Evolutionary conservation across 2,797 vertebrate genomes (phyloP).

Genomic region (Sebastes steindachneri): DNA sequence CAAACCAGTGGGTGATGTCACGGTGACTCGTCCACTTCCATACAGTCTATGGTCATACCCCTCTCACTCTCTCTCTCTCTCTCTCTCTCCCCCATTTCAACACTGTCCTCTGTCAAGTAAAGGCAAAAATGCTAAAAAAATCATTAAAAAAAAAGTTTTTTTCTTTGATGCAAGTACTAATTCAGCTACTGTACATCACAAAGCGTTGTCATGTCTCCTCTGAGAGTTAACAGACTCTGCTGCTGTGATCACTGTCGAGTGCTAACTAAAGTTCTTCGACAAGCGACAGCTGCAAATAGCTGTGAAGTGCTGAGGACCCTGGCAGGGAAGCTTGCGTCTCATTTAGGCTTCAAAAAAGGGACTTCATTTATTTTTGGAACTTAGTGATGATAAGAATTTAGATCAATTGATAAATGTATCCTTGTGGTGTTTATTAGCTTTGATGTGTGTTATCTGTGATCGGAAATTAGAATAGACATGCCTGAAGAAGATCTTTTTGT

Average conservation of each 20-base stretch:
- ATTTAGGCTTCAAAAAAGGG: constrained; percentile 17
- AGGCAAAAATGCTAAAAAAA: not conserved
- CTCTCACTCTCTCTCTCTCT: not conserved
- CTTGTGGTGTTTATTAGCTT: constrained; percentile 6
- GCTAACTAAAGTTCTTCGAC: constrained; percentile 9
- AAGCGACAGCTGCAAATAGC: constrained; percentile 17
- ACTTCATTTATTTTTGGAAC: constrained; percentile 28
- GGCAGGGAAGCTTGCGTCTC: constrained; percentile 11
- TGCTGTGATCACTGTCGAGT: constrained; percentile 26
- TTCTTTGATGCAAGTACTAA: not conserved
- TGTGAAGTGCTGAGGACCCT: constrained; percentile 13
- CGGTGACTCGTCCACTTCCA: no score
- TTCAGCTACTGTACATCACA: not conserved
- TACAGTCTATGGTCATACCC: no score
- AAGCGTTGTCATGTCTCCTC: not conserved
- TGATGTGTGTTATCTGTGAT: not conserved
- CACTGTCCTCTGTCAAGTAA: not conserved
- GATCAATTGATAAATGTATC: not conserved
- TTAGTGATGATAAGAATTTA: constrained; percentile 7
- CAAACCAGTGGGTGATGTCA: no score
- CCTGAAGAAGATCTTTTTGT: not conserved
- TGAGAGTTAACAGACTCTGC: constrained; percentile 2
- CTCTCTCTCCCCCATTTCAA: not conserved
- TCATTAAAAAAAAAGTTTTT: not conserved
- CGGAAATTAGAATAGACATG: not conserved